Percentiles rank a stretch among this genome's conserved stretches.
These are phyloP conservation scores for Prorops nasuta DNA, from an alignment of 1,140 invertebrate species.

Conservation along the genomic window DNA sequence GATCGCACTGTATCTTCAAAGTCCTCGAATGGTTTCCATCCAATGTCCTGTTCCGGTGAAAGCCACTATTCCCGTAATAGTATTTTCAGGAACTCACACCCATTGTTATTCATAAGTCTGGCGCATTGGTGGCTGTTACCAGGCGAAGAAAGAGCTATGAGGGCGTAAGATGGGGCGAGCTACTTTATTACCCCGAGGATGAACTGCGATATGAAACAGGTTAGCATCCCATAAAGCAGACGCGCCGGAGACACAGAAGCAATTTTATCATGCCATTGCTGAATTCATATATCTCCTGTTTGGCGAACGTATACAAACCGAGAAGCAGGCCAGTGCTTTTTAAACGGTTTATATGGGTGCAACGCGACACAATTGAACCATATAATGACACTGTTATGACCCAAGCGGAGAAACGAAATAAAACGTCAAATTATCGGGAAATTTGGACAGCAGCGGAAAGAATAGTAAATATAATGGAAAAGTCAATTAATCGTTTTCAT, in stretches of 20 bases:
- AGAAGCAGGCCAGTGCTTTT: conserved; percentile 30
- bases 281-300: conserved; percentile 47
- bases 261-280: conserved; percentile 44
- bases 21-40: not conserved
- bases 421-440: conserved; percentile 37
- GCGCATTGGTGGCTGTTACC: not conserved
- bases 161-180: not conserved
- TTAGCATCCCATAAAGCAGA: conserved; percentile 45
- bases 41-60: not conserved
- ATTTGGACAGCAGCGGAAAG: too few relatives aligned
- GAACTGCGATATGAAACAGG: conserved; percentile 44
- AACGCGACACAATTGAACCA: conserved; percentile 46
- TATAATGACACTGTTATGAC: conserved; percentile 39
- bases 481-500: too few relatives aligned
- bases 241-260: conserved; percentile 40
- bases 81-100: not conserved
- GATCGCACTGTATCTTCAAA: too few relatives aligned
- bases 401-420: conserved; percentile 27
- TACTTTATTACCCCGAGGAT: conserved; percentile 40
- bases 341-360: conserved; percentile 43
- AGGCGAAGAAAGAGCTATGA: not conserved
- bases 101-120: conserved; percentile 1
- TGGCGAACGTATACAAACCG: conserved; percentile 37
- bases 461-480: too few relatives aligned
- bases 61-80: not conserved